A percentile compares a stretch with the other conserved stretches of the same genome.
These are phyloP conservation scores for Orcinus orca DNA, from an alignment of 2,113 vertebrate species.

Conservation along the genomic window DNA sequence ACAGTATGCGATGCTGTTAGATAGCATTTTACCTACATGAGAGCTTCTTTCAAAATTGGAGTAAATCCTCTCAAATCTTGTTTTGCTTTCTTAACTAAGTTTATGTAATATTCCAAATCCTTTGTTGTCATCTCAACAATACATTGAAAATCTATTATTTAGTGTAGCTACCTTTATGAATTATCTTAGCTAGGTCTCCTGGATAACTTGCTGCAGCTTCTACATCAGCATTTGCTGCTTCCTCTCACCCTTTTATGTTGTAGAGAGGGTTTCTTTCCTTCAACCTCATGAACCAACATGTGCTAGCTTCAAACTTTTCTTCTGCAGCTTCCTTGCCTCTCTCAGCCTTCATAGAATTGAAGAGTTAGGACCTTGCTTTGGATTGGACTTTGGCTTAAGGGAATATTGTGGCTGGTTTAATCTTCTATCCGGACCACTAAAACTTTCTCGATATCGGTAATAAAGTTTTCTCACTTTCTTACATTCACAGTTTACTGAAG, in stretches of 20 bases:
- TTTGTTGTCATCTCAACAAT: background rate
- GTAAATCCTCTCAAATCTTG: background rate
- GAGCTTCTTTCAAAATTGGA: background rate
- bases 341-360: background rate
- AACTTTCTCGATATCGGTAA: background rate
- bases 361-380: background rate
- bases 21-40: background rate
- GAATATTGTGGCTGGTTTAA: background rate
- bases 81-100: background rate
- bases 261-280: background rate
- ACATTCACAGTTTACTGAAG: background rate
- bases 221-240: background rate
- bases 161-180: background rate
- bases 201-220: background rate
- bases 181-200: background rate
- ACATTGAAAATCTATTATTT: background rate
- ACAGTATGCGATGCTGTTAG: background rate
- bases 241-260: background rate
- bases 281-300: background rate
- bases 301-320: background rate
- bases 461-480: background rate
- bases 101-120: background rate
- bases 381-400: background rate
- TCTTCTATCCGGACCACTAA: background rate
- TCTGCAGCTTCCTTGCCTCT: background rate